Evolutionary conservation across 2,888 invertebrate genomes (phyloP), one percentile per base, ranked within the genome.

Genomic region (Agriopis leucophaearia): DNA sequence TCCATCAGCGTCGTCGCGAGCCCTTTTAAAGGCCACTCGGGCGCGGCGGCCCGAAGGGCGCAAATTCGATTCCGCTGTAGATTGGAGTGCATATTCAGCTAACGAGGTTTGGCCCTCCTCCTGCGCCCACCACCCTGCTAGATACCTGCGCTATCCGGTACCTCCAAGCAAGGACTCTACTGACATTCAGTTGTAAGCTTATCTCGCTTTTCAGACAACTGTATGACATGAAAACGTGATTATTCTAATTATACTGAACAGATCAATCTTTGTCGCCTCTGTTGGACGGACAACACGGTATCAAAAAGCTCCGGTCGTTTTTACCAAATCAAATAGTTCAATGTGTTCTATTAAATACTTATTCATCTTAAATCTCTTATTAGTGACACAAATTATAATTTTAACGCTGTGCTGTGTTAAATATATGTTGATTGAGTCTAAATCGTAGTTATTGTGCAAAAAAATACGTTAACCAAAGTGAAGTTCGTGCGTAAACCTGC

Each of bases 61-160:
- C 87, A 88, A 89, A 91, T 90, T 91, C 88, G 85, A 92, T 92
- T 92, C 86, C 81, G 73, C 66, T 80, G 82, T 79, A 90, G 87
- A 92, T 91, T 92, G 91, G 84, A 92, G 92, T 91, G 92, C 92
- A 90, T 89, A 87, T 88, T 90, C 91, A 84, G 81, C 83, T 92
- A 91, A 91, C 88, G 83, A 90, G 87, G 84, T 90, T 89, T 85
- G 81, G 27, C 3, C 27, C 73, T 69, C 74, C 72, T 65, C 76
- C 78, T 75, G 74, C 67, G 55, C 66, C 56, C 66, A 47, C 64
- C 75, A 63, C 15, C 65, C 66, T 51, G 52, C 64, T 48, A 58
- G 69, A 61, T 71, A 73, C 74, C 75, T 74, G 75, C 62, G 66
- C 64, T 64, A 60, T 61, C 57, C 57, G 52, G 58, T 48, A 58